Evolutionary conservation across 2,888 invertebrate genomes (phyloP).

Genomic region (Apamea crenata): DNA sequence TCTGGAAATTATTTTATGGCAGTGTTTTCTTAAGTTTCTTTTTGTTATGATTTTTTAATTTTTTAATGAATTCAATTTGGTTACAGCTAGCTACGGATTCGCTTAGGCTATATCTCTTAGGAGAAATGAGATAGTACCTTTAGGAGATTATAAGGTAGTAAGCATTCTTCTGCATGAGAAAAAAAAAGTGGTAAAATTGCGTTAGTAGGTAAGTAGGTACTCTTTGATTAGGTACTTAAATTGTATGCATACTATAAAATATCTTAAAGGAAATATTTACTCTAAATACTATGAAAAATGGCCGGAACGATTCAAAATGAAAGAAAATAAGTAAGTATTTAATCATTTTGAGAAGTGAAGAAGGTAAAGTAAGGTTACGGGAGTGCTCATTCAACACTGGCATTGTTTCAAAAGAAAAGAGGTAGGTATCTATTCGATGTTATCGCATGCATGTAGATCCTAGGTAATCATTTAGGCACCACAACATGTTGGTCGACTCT

Average conservation of each 20-base stretch:
- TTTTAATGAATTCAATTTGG: slow-evolving; percentile 15
- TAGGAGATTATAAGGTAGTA: slow-evolving; percentile 8
- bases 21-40: slow-evolving; percentile 69
- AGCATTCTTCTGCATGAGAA: slow-evolving; percentile 10
- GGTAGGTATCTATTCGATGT: background rate
- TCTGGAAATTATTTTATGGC: slow-evolving; percentile 68
- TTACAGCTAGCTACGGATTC: slow-evolving; percentile 45
- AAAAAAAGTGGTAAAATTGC: slow-evolving; percentile 1
- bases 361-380: background rate
- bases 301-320: slow-evolving; percentile 87
- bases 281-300: slow-evolving; percentile 87
- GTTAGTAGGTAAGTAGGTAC: slow-evolving; percentile 5
- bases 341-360: slow-evolving; percentile 53
- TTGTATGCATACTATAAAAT: slow-evolving; percentile 45
- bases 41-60: slow-evolving; percentile 21
- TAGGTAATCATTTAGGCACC: background rate
- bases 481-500: background rate
- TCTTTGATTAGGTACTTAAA: slow-evolving; percentile 33
- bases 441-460: background rate
- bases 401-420: slow-evolving; percentile 7
- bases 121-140: slow-evolving; percentile 26
- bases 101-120: slow-evolving; percentile 24
- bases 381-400: background rate
- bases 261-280: slow-evolving; percentile 70
- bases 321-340: slow-evolving; percentile 68